Percentiles rank a stretch among this genome's conserved stretches.
These are phyloP conservation scores for Drosophila equinoxialis DNA, from an alignment of 1,140 invertebrate genomes.

Conservation along the genomic window DNA sequence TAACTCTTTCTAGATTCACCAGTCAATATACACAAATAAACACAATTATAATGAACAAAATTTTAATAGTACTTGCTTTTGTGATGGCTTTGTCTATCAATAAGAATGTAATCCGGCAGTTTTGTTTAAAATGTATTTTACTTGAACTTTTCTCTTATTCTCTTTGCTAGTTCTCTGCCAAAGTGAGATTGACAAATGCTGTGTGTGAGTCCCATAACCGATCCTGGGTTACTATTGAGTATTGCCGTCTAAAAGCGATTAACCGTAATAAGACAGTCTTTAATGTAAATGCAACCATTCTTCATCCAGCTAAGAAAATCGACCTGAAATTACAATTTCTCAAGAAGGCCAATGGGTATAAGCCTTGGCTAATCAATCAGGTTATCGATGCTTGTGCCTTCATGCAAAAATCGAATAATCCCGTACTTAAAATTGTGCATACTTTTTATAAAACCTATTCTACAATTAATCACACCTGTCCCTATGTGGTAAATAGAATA, in stretches of 20 bases:
- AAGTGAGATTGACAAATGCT: neutral
- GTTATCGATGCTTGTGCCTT: neutral
- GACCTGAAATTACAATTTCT: neutral
- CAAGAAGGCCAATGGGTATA: neutral
- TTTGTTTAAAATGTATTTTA: too few relatives aligned
- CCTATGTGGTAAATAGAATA: conserved; percentile 12
- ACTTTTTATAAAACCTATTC: too few relatives aligned
- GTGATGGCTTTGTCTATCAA: neutral
- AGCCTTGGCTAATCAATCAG: neutral
- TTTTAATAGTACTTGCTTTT: too few relatives aligned
- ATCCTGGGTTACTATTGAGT: neutral
- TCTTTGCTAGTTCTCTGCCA: neutral
- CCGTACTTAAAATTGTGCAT: too few relatives aligned
- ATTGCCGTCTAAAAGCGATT: neutral
- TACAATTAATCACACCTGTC: neutral
- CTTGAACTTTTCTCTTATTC: too few relatives aligned
- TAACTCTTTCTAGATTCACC: too few relatives aligned
- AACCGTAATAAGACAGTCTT: neutral
- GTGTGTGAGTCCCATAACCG: neutral
- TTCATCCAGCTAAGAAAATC: neutral
- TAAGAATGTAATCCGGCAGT: neutral
- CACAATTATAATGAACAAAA: too few relatives aligned
- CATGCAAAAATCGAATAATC: neutral
- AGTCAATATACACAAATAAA: too few relatives aligned
- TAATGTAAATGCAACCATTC: neutral